Percentiles rank a stretch among this genome's conserved stretches.
These are phyloP conservation scores for Drosophila mayaguana DNA, from an alignment of 2,888 invertebrate species.

Conservation along the genomic window DNA sequence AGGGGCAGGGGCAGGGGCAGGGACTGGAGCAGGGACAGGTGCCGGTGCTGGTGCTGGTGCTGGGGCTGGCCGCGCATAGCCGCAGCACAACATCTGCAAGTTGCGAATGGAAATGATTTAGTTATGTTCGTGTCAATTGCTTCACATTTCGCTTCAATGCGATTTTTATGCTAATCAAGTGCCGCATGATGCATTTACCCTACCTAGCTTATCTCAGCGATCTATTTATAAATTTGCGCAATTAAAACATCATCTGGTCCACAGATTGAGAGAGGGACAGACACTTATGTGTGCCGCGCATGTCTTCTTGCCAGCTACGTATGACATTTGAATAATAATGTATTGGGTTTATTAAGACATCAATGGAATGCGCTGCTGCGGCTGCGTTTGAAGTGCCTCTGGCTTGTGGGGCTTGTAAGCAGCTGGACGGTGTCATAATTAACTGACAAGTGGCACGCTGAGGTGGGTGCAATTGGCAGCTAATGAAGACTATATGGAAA, in stretches of 20 bases:
- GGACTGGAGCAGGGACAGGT: conserved; percentile 41
- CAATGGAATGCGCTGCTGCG: conserved; percentile 64
- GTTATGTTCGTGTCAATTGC: conserved; percentile 55
- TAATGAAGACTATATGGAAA: conserved; percentile 43
- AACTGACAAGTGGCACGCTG: conserved; percentile 60
- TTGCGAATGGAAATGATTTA: conserved; percentile 42
- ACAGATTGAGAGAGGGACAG: conserved; percentile 3
- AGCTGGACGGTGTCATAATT: conserved; percentile 65
- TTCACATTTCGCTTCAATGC: conserved; percentile 40
- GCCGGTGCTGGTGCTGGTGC: conserved; percentile 37
- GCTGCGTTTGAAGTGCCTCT: conserved; percentile 47
- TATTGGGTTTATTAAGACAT: conserved; percentile 71
- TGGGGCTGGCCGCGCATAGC: conserved; percentile 63
- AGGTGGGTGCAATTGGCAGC: conserved; percentile 38
- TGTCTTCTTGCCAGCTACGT: conserved; percentile 61
- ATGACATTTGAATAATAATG: conserved; percentile 71
- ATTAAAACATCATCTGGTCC: conserved; percentile 71
- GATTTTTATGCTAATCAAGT: conserved; percentile 62
- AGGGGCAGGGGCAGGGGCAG: conserved; percentile 10
- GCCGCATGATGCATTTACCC: conserved; percentile 36
- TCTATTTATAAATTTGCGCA: conserved; percentile 74
- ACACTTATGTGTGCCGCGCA: conserved; percentile 34
- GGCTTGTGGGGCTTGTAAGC: conserved; percentile 50
- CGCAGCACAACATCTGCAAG: conserved; percentile 76
- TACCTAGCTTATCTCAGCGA: conserved; percentile 63